A percentile compares a stretch with the other conserved stretches of the same genome.
Evolutionary conservation across 2,888 invertebrate genomes (phyloP).

Genomic region (Idaea dimidiata): DNA sequence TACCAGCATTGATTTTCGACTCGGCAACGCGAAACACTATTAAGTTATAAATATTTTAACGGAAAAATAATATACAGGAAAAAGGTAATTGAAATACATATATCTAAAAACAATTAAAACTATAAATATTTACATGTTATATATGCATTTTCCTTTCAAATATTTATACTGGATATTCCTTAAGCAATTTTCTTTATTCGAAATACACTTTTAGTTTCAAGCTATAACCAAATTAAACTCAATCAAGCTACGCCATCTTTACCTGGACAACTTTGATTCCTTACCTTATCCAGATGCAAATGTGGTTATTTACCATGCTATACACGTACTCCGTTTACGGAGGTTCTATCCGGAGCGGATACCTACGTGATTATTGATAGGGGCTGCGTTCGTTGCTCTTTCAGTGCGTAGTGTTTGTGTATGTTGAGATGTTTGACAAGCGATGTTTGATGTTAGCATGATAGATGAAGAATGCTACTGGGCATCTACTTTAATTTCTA

Average conservation of each 20-base stretch:
- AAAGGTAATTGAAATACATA: too few species aligned
- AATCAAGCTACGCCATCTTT: slow-evolving; percentile 32
- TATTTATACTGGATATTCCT: too few species aligned
- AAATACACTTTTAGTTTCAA: too few species aligned
- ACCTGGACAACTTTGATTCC: slow-evolving; percentile 46
- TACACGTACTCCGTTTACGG: slow-evolving; percentile 55
- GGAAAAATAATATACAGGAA: too few species aligned
- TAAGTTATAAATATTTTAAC: too few species aligned
- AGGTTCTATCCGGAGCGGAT: slow-evolving; percentile 29
- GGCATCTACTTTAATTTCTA: too few species aligned
- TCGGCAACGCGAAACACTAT: background rate
- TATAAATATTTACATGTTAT: too few species aligned
- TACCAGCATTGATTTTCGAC: background rate
- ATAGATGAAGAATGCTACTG: background rate
- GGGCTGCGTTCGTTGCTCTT: slow-evolving; percentile 31
- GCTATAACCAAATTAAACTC: background rate
- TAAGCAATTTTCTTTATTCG: too few species aligned
- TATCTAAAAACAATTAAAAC: too few species aligned
- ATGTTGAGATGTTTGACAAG: slow-evolving; percentile 5
- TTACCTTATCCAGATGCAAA: slow-evolving; percentile 43
- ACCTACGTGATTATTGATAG: slow-evolving; percentile 30
- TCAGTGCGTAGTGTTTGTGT: slow-evolving; percentile 18
- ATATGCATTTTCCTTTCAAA: too few species aligned
- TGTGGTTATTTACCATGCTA: slow-evolving; percentile 40
- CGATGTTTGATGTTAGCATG: background rate